These are phyloP conservation scores for Brienomyrus brachyistius DNA, from an alignment of 2,113 vertebrate genomes.

Conservation along the genomic window DNA sequence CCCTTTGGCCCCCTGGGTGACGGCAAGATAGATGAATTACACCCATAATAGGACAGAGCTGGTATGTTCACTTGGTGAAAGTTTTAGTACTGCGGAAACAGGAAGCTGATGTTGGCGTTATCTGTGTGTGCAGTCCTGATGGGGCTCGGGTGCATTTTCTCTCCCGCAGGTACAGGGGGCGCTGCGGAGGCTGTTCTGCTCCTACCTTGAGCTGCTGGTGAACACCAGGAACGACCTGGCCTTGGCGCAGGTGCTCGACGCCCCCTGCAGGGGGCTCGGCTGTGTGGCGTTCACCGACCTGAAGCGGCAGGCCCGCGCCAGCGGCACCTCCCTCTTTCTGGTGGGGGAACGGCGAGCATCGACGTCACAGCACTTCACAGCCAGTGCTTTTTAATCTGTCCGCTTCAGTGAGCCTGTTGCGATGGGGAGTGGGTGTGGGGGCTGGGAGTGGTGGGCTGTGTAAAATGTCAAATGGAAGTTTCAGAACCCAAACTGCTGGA, in stretches of 20 bases:
- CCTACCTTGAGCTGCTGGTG: constrained; percentile 81
- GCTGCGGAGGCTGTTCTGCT: constrained; percentile 69
- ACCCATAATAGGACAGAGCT: not conserved
- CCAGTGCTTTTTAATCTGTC: not conserved
- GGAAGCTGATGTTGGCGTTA: not conserved
- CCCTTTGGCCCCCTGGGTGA: not conserved
- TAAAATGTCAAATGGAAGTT: not conserved
- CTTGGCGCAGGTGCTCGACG: constrained; percentile 70
- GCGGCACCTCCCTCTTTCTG: constrained; percentile 79
- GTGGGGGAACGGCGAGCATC: constrained; percentile 50
- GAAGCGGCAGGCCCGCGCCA: constrained; percentile 65
- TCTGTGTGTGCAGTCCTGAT: not conserved
- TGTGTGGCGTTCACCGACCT: constrained; percentile 78
- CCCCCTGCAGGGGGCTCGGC: constrained; percentile 74
- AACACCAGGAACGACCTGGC: constrained; percentile 86
- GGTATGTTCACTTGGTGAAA: not conserved
- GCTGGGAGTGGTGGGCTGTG: not conserved
- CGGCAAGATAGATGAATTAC: not conserved
- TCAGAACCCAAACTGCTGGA: not conserved
- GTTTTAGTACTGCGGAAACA: not conserved
- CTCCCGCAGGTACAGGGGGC: constrained; percentile 52
- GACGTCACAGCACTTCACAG: not conserved
- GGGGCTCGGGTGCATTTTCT: not conserved
- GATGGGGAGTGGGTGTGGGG: not conserved
- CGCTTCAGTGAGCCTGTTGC: not conserved